These are phyloP conservation scores for Helogale parvula DNA, from an alignment of 2,113 vertebrate genomes.

Conservation along the genomic window DNA sequence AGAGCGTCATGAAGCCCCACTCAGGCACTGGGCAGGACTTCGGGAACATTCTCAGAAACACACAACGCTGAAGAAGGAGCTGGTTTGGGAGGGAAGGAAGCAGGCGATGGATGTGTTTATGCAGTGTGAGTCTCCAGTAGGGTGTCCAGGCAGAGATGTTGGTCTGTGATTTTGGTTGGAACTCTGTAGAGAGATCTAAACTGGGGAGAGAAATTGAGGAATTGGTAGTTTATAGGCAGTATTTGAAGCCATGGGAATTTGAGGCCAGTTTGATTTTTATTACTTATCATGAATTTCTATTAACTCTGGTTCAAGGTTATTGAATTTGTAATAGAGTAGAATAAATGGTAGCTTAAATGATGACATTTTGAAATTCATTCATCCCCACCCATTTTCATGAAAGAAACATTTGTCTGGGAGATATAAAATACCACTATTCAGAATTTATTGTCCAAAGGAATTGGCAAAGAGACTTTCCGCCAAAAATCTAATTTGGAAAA, in stretches of 20 bases:
- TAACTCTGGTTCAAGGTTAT: conserved; percentile 77
- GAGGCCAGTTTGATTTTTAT: conserved; percentile 71
- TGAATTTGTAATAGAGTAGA: conserved; percentile 78
- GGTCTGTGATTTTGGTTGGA: background rate
- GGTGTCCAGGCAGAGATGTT: background rate
- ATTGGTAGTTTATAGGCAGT: background rate
- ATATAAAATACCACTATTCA: conserved; percentile 54
- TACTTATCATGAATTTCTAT: conserved; percentile 74
- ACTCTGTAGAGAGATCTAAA: background rate
- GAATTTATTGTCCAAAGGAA: conserved; percentile 56
- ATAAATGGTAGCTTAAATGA: conserved; percentile 74
- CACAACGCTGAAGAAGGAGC: background rate
- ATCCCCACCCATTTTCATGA: conserved; percentile 67
- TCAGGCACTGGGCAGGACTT: background rate
- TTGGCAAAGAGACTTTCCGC: conserved; percentile 42
- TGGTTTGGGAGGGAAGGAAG: background rate
- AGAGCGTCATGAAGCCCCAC: background rate
- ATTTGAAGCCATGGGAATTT: conserved; percentile 52
- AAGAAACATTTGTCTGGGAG: conserved; percentile 70
- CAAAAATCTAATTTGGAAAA: conserved; percentile 61
- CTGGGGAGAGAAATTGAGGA: background rate
- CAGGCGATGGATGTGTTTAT: background rate
- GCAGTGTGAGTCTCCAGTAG: background rate
- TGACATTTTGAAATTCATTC: conserved; percentile 69
- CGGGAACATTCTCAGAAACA: background rate